Percentiles rank a stretch among this genome's conserved stretches.
These are phyloP conservation scores for Agonopterix subpropinquella DNA, from an alignment of 2,888 invertebrate genomes.

Conservation along the genomic window DNA sequence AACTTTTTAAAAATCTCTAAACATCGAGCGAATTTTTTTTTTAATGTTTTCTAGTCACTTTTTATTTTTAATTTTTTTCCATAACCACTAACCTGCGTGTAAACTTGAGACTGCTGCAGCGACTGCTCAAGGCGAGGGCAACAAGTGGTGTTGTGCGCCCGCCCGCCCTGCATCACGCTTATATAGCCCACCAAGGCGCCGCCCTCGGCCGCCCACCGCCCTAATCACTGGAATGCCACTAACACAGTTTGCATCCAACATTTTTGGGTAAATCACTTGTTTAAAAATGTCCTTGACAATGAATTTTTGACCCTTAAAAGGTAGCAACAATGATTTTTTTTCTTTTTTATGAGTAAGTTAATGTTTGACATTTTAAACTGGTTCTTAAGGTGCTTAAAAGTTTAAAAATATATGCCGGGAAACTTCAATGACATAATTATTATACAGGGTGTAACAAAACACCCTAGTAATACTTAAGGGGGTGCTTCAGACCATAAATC, in stretches of 20 bases:
- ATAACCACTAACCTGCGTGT: conserved; percentile 48
- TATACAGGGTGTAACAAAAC: no score
- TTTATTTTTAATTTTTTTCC: neutral
- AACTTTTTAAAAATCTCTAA: no score
- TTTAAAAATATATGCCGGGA: no score
- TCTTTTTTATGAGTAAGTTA: no score
- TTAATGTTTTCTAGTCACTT: no score
- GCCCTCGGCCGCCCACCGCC: conserved; percentile 60
- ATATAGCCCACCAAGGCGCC: conserved; percentile 43
- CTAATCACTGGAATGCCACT: conserved; percentile 48
- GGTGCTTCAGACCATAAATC: no score
- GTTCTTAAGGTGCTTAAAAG: no score
- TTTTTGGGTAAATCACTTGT: conserved; percentile 44
- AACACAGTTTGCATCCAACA: conserved; percentile 61
- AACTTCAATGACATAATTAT: no score
- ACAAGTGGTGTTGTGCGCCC: conserved; percentile 67
- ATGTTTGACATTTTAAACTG: no score
- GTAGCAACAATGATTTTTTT: neutral
- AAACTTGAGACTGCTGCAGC: conserved; percentile 31
- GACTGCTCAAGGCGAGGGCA: conserved; percentile 40
- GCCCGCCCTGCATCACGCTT: conserved; percentile 44
- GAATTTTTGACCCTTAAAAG: neutral
- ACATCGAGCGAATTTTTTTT: no score
- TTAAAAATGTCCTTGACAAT: neutral
- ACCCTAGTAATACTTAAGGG: no score